Evolutionary conservation across 2,888 invertebrate species (phyloP).

Genomic region (Hololepta plana): DNA sequence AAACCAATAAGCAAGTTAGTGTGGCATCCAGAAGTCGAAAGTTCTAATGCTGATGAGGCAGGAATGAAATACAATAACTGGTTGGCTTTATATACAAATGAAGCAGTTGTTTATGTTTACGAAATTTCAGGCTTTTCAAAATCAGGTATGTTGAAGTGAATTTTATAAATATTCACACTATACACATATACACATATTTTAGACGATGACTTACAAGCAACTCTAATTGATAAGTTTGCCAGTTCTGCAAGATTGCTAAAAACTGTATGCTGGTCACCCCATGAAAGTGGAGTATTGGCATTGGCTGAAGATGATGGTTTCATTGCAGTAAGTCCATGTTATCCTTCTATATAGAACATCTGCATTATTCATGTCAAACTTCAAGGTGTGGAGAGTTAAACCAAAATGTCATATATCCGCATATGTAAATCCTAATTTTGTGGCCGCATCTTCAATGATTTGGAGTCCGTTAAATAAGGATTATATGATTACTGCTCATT

Average conservation of each 20-base stretch:
- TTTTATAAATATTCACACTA: too few relatives aligned
- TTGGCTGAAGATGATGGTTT: background rate
- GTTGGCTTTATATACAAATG: slow-evolving; percentile 42
- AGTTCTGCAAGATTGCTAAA: too few relatives aligned
- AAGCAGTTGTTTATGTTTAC: slow-evolving; percentile 31
- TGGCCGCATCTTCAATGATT: slow-evolving; percentile 34
- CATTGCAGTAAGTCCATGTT: slow-evolving; percentile 3
- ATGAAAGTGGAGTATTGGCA: background rate
- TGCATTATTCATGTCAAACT: too few relatives aligned
- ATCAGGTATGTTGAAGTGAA: too few relatives aligned
- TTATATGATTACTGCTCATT: slow-evolving; percentile 44
- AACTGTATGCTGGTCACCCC: too few relatives aligned
- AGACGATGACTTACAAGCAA: too few relatives aligned
- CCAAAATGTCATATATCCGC: slow-evolving; percentile 35
- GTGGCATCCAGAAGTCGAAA: slow-evolving; percentile 58
- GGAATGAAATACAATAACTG: slow-evolving; percentile 39
- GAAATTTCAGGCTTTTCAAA: slow-evolving; percentile 21
- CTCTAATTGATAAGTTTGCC: too few relatives aligned
- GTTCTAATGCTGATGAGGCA: slow-evolving; percentile 31
- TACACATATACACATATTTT: too few relatives aligned
- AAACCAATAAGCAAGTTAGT: slow-evolving; percentile 44
- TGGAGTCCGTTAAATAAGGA: slow-evolving; percentile 48
- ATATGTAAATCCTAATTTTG: slow-evolving; percentile 35
- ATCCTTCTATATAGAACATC: too few relatives aligned
- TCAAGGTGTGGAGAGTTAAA: slow-evolving; percentile 49